Percentiles rank a stretch among this genome's conserved stretches.
Conservation (phyloP, 1,140 invertebrate genomes). For the Lepidurus packardi region DNA sequence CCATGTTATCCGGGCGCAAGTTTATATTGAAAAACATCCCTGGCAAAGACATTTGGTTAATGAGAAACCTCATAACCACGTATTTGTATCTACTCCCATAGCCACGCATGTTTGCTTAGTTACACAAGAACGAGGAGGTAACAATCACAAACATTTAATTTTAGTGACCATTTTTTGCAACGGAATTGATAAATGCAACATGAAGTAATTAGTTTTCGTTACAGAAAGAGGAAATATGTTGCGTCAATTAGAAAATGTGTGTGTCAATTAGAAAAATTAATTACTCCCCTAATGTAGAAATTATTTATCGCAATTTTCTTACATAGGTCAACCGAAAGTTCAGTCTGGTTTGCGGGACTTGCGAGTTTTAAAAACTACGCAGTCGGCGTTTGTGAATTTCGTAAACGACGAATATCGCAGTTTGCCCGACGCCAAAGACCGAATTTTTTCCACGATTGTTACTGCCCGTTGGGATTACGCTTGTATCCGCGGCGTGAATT, state of each 20-base stretch:
- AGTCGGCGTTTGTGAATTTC: conserved; percentile 69
- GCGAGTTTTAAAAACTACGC: conserved; percentile 65
- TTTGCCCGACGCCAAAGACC: conserved; percentile 45
- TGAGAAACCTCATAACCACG: conserved; percentile 60
- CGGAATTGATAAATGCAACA: too few species aligned
- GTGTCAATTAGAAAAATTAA: too few species aligned
- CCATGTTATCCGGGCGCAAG: conserved; percentile 60
- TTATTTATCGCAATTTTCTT: background rate
- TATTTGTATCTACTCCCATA: conserved; percentile 60
- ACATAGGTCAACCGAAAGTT: conserved; percentile 52
- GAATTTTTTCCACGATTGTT: conserved; percentile 58
- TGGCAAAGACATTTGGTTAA: conserved; percentile 61
- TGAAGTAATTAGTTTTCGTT: too few species aligned
- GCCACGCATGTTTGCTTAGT: conserved; percentile 59
- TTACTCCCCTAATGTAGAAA: background rate
- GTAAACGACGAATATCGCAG: conserved; percentile 67
- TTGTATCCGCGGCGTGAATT: conserved; percentile 55
- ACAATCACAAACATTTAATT: background rate
- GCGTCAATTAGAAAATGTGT: too few species aligned
- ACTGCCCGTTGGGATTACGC: conserved; percentile 64
- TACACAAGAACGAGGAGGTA: conserved; percentile 56
- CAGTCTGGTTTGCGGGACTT: conserved; percentile 60
- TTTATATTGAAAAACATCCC: conserved; percentile 62
- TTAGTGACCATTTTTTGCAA: too few species aligned
- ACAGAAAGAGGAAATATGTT: too few species aligned